phyloP scores from a whole-genome alignment of 2,888 invertebrate genomes.

The Brachyptera putata region DNA sequence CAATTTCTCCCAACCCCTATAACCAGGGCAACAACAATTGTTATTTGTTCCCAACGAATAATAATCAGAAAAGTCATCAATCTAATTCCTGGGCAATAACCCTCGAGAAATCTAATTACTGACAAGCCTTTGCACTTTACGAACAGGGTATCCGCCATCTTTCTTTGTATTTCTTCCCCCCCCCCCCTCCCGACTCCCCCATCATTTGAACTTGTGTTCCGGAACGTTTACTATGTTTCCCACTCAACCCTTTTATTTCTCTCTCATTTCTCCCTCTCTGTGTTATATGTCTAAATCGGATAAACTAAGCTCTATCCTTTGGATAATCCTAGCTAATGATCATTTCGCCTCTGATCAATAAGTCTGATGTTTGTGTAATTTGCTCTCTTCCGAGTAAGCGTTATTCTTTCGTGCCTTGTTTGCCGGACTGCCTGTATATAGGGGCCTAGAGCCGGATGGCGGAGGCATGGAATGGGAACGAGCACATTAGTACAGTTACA shows the following conservation, averaged over 20 bases:
- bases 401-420: no score
- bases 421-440: neutral
- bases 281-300: neutral
- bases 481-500: slow-evolving; percentile 17
- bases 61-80: slow-evolving; percentile 12
- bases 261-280: no score
- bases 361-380: slow-evolving; percentile 27
- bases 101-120: slow-evolving; percentile 21
- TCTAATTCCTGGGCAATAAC: slow-evolving; percentile 24
- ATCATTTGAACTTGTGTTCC: slow-evolving; percentile 27
- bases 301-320: slow-evolving; percentile 4
- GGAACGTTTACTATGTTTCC: slow-evolving; percentile 30
- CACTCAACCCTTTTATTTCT: slow-evolving; percentile 27
- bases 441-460: no score
- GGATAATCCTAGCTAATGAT: slow-evolving; percentile 43
- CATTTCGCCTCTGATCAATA: slow-evolving; percentile 16
- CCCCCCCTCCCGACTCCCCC: slow-evolving; percentile 13
- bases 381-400: slow-evolving; percentile 9
- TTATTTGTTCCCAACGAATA: no score
- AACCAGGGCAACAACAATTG: no score
- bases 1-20: no score
- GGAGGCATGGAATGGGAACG: no score
- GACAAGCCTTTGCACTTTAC: slow-evolving; percentile 14
- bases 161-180: slow-evolving; percentile 12
- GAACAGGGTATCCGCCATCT: slow-evolving; percentile 22